A percentile compares a stretch with the other conserved stretches of the same genome.
Evolutionary conservation across 2,888 invertebrate species (phyloP).

Genomic region (Cotesia congregata): DNA sequence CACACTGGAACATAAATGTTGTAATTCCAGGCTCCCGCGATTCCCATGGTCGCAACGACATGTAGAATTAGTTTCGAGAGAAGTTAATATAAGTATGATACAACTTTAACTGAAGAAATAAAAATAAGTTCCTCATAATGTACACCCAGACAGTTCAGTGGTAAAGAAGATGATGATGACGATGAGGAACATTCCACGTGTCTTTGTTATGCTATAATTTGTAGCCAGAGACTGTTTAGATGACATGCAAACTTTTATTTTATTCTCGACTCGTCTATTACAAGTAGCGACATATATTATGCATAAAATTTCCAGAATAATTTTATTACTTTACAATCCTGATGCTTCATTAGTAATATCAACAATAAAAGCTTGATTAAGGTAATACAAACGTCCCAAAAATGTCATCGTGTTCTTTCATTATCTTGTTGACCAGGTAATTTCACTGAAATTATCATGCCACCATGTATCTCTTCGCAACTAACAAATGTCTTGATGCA

Average conservation of each 20-base stretch:
- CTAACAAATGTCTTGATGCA: slow-evolving; percentile 14
- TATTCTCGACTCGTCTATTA: background rate
- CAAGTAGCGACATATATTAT: slow-evolving; percentile 7
- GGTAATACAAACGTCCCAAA: slow-evolving; percentile 20
- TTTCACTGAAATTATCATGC: slow-evolving; percentile 36
- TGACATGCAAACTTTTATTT: slow-evolving; percentile 53
- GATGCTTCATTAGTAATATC: background rate
- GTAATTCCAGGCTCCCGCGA: slow-evolving; percentile 28
- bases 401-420: slow-evolving; percentile 28
- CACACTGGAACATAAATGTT: slow-evolving; percentile 50
- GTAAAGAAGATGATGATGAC: slow-evolving; percentile 35
- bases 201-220: slow-evolving; percentile 55
- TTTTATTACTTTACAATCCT: background rate
- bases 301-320: background rate
- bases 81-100: slow-evolving; percentile 5
- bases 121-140: background rate
- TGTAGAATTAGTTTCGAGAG: background rate
- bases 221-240: slow-evolving; percentile 42
- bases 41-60: slow-evolving; percentile 36
- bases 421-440: slow-evolving; percentile 21
- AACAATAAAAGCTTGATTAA: slow-evolving; percentile 26
- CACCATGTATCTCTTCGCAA: background rate
- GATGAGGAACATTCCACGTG: slow-evolving; percentile 47
- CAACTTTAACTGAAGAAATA: slow-evolving; percentile 9
- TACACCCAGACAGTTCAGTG: background rate